These are phyloP conservation scores for Diachasmimorpha longicaudata DNA, from an alignment of 1,140 invertebrate genomes.

Conservation along the genomic window DNA sequence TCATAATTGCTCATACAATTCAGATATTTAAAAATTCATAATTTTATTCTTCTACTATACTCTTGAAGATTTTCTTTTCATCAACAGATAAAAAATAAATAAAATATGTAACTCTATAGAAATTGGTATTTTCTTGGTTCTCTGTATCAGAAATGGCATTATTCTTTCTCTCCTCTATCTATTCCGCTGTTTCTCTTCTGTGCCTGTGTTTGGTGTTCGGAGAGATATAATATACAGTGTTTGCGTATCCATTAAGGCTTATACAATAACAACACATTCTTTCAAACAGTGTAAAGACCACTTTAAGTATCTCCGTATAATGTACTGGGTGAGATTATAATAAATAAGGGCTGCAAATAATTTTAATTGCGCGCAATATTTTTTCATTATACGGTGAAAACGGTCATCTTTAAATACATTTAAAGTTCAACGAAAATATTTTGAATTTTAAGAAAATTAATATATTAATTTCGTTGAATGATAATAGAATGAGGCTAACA, in stretches of 20 bases:
- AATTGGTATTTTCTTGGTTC: no score
- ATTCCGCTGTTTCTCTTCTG: neutral
- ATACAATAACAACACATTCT: constrained; percentile 12
- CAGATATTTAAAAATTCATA: no score
- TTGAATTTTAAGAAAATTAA: neutral
- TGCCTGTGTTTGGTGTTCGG: neutral
- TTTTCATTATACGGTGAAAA: no score
- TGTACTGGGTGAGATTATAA: neutral
- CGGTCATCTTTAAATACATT: no score
- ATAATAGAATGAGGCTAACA: neutral
- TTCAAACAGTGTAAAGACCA: neutral
- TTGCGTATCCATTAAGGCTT: constrained; percentile 15
- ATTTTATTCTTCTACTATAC: no score
- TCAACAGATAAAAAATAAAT: no score
- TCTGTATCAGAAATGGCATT: no score
- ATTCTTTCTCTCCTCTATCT: neutral
- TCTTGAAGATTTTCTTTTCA: no score
- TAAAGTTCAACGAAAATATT: no score
- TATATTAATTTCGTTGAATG: neutral
- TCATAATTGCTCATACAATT: no score
- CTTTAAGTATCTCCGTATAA: neutral
- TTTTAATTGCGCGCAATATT: no score
- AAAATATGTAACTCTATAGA: no score
- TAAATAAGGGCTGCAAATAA: neutral
- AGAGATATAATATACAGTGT: neutral